These are phyloP conservation scores for Luperina testacea DNA, from an alignment of 2,888 invertebrate genomes.

Conservation along the genomic window DNA sequence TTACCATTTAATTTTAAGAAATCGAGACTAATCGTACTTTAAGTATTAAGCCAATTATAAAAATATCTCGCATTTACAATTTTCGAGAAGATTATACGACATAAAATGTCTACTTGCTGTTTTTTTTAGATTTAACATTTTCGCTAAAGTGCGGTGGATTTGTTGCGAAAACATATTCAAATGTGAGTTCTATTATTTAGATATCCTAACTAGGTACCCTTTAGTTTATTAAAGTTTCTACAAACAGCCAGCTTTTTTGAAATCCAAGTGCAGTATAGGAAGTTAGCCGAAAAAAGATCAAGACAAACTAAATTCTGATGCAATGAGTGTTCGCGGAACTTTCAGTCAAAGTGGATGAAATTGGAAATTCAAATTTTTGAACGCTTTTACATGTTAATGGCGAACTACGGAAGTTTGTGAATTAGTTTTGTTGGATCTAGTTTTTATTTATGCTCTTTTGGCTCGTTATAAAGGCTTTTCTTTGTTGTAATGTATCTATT, in stretches of 20 bases:
- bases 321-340: constrained; percentile 28
- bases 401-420: constrained; percentile 34
- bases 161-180: constrained; percentile 26
- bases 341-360: constrained; percentile 44
- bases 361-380: constrained; percentile 59
- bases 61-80: not conserved
- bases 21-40: not conserved
- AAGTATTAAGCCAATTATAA: not conserved
- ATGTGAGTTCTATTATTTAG: constrained; percentile 4
- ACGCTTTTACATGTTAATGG: constrained; percentile 56
- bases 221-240: not conserved
- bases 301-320: constrained; percentile 30
- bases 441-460: constrained; percentile 16
- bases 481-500: not conserved
- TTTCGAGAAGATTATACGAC: not conserved
- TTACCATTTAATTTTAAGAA: constrained; percentile 26
- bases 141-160: constrained; percentile 1
- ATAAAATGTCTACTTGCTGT: not conserved
- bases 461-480: not conserved
- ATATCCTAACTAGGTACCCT: not conserved
- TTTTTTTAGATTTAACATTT: not conserved
- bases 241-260: not conserved
- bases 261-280: constrained; percentile 6
- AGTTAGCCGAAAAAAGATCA: constrained; percentile 20
- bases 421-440: constrained; percentile 38